Base-by-base conservation (phyloP, 2,113 vertebrate species). In the Onychorhynchus coronatus region DNA sequence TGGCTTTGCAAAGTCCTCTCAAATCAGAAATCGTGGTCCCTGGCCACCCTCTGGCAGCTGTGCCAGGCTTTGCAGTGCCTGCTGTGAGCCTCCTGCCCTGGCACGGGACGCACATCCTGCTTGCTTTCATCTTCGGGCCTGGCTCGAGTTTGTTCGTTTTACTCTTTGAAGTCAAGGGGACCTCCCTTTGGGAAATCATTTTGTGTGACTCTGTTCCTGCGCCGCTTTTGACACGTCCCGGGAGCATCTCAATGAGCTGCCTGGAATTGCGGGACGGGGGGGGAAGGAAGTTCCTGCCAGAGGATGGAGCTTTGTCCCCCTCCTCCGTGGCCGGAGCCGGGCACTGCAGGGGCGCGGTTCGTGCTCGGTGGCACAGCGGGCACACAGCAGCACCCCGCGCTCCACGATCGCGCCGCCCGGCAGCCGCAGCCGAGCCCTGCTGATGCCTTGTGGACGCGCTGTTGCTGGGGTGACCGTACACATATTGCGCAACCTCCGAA, bases 401-500 rank as follows among this genome's bases (percentile, higher is more conserved):
- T 9, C 70, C 82, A 12, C 9, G 5, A 20, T 24, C 27, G 2
- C 23, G 1, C 39, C 0, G 17, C 65, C 62, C 61, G 0, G 41
- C 78, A 52, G 62, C 73, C 65, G 6, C 76, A 4, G 77, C 85
- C 72, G 4, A 95, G 53, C 88, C 72, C 75, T 3, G 6, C 50
- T 59, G 19, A n/a, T 44, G 90, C 78, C 65, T 11, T 58, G 91
- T 93, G 94, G 94, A 58, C 91, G 0, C 4, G 28, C 85, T 13
- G 93, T 97, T 96, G 93, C 93, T 33, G 41, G 5, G 88, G 92
- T 92, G 59, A 96, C 95, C 8, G n/a, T 61, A 42, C 66, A 95
- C 91, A 94, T 47, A 94, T 96, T 97, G 92, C 96, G 67, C 92
- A 96, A 96, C 49, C 87, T 46, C 93, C 12, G 81, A 91, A 94